Percentiles rank a stretch among this genome's conserved stretches.
phyloP scores from a whole-genome alignment of 1,140 invertebrate species.

The Rhagoletis zephyria region DNA sequence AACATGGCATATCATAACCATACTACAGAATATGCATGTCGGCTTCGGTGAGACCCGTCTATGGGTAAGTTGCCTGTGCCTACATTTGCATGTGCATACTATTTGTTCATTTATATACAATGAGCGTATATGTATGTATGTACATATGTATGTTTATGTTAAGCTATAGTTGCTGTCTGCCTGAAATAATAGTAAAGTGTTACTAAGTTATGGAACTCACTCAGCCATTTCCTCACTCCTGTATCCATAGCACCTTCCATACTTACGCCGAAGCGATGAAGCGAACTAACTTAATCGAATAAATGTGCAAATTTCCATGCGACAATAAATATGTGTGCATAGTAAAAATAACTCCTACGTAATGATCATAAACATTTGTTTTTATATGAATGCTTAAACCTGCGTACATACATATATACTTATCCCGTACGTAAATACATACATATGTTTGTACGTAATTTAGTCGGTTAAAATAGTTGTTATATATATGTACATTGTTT shows the following conservation, averaged over 20 bases:
- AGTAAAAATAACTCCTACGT: background rate
- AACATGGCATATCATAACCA: too few species aligned
- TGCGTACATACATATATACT: too few species aligned
- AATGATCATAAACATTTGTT: background rate
- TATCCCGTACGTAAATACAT: background rate
- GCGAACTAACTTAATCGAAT: conserved; percentile 43
- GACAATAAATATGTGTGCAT: conserved; percentile 7
- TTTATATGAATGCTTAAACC: too few species aligned
- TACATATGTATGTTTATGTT: conserved; percentile 46
- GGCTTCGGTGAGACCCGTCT: too few species aligned
- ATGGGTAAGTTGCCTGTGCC: too few species aligned
- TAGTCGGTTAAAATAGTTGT: background rate
- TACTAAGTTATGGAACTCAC: background rate
- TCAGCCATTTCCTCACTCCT: background rate
- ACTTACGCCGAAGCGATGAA: background rate
- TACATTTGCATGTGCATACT: too few species aligned
- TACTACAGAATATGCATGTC: too few species aligned
- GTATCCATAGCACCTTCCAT: background rate
- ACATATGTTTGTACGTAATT: background rate
- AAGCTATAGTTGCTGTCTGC: background rate
- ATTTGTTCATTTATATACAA: too few species aligned
- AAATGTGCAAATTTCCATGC: conserved; percentile 33
- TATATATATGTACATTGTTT: too few species aligned
- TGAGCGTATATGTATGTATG: background rate
- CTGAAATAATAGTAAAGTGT: conserved; percentile 32